These are phyloP conservation scores for Paratrypauchen microcephalus DNA, from an alignment of 2,797 vertebrate species.

Conservation along the genomic window DNA sequence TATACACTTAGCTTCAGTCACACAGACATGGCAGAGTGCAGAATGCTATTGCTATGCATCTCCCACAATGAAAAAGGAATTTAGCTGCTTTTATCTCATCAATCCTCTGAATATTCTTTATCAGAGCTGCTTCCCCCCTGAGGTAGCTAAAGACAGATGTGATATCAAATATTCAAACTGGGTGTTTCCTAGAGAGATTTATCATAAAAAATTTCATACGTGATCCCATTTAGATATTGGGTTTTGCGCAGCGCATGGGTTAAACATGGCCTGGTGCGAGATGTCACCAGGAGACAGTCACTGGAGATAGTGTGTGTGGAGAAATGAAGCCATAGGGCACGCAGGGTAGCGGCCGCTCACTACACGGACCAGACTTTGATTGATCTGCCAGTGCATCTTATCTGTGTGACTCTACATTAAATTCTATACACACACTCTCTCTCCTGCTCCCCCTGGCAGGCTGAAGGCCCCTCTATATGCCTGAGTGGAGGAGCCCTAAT, in stretches of 20 bases:
- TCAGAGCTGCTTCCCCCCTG: conserved; percentile 58
- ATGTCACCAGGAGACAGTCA: conserved; percentile 65
- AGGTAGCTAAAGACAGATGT: conserved; percentile 63
- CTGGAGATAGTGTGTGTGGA: conserved; percentile 60
- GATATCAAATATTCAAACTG: conserved; percentile 73
- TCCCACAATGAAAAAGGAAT: conserved; percentile 61
- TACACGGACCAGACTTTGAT: conserved; percentile 69
- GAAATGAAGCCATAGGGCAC: conserved; percentile 71
- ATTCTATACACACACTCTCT: conserved; percentile 68
- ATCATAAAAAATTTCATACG: conserved; percentile 67
- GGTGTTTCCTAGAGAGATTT: conserved; percentile 72
- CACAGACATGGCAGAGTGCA: conserved; percentile 63
- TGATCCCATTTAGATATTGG: conserved; percentile 79
- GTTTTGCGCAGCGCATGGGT: conserved; percentile 57
- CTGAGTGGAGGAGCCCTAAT: conserved; percentile 79
- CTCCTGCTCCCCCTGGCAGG: conserved; percentile 55
- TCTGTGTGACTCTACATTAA: conserved; percentile 79
- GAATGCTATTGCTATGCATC: conserved; percentile 56
- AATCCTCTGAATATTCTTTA: conserved; percentile 70
- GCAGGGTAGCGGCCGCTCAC: conserved; percentile 65
- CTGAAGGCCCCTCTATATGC: conserved; percentile 79
- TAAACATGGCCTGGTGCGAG: conserved; percentile 67
- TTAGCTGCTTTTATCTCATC: conserved; percentile 72
- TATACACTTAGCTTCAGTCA: conserved; percentile 64
- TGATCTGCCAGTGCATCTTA: conserved; percentile 80